phyloP scores from a whole-genome alignment of 1,140 invertebrate species.

The Papilio aristodemus region DNA sequence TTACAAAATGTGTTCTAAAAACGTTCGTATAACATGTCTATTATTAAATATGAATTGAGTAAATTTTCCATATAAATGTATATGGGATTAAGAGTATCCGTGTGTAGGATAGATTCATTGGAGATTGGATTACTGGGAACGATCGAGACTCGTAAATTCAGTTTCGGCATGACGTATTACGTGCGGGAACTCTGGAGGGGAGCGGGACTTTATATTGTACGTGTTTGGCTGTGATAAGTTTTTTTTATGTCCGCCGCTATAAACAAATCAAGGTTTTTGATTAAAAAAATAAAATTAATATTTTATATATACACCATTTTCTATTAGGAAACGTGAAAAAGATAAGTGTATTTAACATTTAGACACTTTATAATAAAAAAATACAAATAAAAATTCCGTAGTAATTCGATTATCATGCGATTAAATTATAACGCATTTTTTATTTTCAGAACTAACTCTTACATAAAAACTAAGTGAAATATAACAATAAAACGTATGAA shows the following conservation, averaged over 20 bases:
- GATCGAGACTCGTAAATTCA: constrained; percentile 15
- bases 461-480: too few relatives aligned
- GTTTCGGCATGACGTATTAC: constrained; percentile 12
- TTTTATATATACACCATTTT: too few relatives aligned
- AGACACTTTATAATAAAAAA: too few relatives aligned
- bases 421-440: too few relatives aligned
- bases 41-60: not conserved
- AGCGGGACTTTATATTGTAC: constrained; percentile 10
- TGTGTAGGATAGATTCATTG: constrained; percentile 8
- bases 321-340: too few relatives aligned
- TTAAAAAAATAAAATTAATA: not conserved
- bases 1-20: not conserved
- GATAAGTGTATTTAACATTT: too few relatives aligned
- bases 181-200: not conserved
- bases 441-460: too few relatives aligned
- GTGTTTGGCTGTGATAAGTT: constrained; percentile 11
- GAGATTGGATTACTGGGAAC: constrained; percentile 18
- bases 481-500: not conserved
- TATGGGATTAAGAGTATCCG: constrained; percentile 16
- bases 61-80: constrained; percentile 21
- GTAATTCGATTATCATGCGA: too few relatives aligned
- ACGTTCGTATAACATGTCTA: not conserved
- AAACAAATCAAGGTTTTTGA: not conserved
- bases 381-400: too few relatives aligned
- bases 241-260: not conserved